Evolutionary conservation across 1,140 invertebrate genomes (phyloP).

Genomic region (Papilio polytes): DNA sequence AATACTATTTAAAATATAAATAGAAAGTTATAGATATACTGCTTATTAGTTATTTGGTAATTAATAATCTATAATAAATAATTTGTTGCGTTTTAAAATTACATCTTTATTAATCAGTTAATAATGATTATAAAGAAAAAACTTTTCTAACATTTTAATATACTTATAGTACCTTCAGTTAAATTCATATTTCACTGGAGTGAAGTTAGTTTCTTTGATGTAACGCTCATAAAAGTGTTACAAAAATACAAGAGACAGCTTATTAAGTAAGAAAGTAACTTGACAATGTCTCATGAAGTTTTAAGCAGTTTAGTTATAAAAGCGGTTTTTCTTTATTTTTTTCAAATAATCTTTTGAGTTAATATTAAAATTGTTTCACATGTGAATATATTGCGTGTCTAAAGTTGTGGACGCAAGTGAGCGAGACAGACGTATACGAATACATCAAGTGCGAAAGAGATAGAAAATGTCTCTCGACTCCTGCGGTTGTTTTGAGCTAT

Average conservation of each 20-base stretch:
- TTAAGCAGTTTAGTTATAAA: no score
- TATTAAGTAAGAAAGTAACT: no score
- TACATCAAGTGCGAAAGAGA: not conserved
- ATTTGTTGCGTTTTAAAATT: not conserved
- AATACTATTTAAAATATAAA: no score
- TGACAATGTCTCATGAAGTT: no score
- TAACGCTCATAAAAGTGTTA: not conserved
- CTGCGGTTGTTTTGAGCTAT: not conserved
- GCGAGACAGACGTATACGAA: not conserved
- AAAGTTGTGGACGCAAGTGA: no score
- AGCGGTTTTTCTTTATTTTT: no score
- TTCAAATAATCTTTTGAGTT: no score
- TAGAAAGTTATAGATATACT: no score
- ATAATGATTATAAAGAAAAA: not conserved
- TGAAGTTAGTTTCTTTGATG: not conserved
- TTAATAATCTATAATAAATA: not conserved
- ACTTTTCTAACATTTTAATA: not conserved
- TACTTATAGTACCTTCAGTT: slow-evolving; percentile 4
- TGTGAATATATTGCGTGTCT: no score
- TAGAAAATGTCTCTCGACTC: not conserved
- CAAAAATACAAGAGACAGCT: not conserved
- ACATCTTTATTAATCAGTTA: not conserved
- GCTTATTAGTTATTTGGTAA: no score
- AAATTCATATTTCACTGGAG: not conserved
- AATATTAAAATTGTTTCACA: no score